Conservation (phyloP, 2,113 vertebrate genomes). For the Phoxinus phoxinus region DNA sequence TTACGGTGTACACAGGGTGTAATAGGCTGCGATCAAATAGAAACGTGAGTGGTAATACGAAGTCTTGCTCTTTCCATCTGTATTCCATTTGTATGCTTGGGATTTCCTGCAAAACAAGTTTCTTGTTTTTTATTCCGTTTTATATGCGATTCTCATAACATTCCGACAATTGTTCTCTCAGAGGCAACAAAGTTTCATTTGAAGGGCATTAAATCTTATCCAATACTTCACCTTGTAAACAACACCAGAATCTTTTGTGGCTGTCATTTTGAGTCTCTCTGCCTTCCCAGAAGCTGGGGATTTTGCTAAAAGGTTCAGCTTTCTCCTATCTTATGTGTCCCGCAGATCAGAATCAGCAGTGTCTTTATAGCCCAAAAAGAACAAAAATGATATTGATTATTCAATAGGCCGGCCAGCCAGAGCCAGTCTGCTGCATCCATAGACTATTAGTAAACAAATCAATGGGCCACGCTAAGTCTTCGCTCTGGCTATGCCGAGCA, state of each 20-base stretch:
- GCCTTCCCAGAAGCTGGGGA: slow-evolving; percentile 61
- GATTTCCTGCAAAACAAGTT: slow-evolving; percentile 24
- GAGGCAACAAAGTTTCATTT: slow-evolving; percentile 41
- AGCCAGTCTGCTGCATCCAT: slow-evolving; percentile 76
- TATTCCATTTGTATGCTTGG: slow-evolving; percentile 46
- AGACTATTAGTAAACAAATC: slow-evolving; percentile 84
- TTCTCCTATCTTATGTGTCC: slow-evolving; percentile 69
- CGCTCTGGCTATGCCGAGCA: slow-evolving; percentile 71
- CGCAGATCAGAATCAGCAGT: slow-evolving; percentile 74
- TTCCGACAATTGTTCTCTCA: slow-evolving; percentile 41
- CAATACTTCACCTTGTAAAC: slow-evolving; percentile 53
- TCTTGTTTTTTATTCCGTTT: background rate
- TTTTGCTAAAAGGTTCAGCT: slow-evolving; percentile 59
- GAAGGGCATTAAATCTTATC: slow-evolving; percentile 47
- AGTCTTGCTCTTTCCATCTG: slow-evolving; percentile 47
- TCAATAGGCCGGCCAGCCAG: slow-evolving; percentile 74
- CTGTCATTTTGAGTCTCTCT: slow-evolving; percentile 58
- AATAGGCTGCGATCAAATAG: background rate
- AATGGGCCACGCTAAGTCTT: slow-evolving; percentile 75
- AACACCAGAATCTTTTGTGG: slow-evolving; percentile 44
- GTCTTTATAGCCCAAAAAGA: slow-evolving; percentile 76
- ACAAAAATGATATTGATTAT: slow-evolving; percentile 79
- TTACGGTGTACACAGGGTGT: slow-evolving; percentile 7
- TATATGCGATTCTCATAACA: slow-evolving; percentile 23
- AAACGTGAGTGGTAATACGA: slow-evolving; percentile 3